Percentiles rank a stretch among this genome's conserved stretches.
phyloP scores from a whole-genome alignment of 2,797 vertebrate genomes.

The Platyrinchus mystaceus region DNA sequence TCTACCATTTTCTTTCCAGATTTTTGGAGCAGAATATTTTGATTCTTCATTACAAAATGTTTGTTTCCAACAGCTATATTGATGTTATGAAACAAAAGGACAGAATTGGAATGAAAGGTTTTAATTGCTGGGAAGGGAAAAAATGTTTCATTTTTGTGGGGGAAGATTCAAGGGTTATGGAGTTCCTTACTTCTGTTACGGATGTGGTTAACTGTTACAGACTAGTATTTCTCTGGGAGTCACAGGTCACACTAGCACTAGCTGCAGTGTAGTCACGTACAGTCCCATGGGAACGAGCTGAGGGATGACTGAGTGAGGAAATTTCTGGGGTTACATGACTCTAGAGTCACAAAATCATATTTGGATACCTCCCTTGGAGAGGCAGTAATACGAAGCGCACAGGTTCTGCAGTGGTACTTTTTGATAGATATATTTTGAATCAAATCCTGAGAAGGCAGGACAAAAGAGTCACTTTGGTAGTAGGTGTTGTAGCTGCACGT shows the following conservation, averaged over 20 bases:
- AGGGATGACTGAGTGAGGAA: background rate
- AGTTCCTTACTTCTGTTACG: background rate
- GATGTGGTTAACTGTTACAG: background rate
- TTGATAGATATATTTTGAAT: background rate
- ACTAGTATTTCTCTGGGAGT: background rate
- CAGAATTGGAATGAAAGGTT: background rate
- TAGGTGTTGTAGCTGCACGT: rapidly evolving
- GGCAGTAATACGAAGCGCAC: background rate
- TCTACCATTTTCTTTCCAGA: background rate
- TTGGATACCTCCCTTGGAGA: background rate
- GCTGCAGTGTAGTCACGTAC: rapidly evolving
- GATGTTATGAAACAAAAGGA: background rate
- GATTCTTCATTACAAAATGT: background rate
- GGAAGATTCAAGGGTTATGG: background rate
- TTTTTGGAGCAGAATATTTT: background rate
- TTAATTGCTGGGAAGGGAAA: background rate
- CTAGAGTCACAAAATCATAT: background rate
- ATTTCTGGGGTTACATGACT: background rate
- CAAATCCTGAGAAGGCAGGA: background rate
- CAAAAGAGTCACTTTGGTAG: background rate
- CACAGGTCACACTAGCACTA: too few relatives aligned
- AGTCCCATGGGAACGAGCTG: background rate
- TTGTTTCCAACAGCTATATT: background rate
- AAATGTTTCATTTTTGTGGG: background rate
- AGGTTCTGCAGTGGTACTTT: background rate